Evolutionary conservation across 2,888 invertebrate genomes (phyloP).

Genomic region (Tetranychus piercei): DNA sequence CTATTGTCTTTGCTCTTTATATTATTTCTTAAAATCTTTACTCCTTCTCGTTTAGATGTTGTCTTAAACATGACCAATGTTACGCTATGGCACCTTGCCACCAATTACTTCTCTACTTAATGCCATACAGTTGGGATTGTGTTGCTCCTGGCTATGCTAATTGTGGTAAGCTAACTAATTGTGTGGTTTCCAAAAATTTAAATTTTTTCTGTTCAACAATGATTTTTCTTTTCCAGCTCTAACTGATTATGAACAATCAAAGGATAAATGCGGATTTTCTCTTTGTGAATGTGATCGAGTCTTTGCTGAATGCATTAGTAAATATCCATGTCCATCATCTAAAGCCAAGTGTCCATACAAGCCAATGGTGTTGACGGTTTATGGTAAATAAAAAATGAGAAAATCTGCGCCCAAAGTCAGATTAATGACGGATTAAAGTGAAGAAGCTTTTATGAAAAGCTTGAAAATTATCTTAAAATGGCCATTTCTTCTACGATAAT

Average conservation of each 20-base stretch:
- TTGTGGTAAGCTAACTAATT: conserved; percentile 42
- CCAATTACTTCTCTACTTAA: conserved; percentile 59
- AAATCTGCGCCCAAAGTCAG: neutral
- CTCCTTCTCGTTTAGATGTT: conserved; percentile 44
- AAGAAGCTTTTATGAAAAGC: too few species aligned
- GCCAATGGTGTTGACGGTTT: neutral
- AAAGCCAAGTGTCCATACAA: conserved; percentile 19
- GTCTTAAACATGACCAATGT: conserved; percentile 66
- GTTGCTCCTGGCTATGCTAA: conserved; percentile 49
- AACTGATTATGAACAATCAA: conserved; percentile 12
- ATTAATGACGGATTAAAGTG: too few species aligned
- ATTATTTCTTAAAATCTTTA: neutral
- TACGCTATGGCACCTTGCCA: conserved; percentile 60
- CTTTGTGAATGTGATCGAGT: conserved; percentile 65
- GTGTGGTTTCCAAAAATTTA: neutral
- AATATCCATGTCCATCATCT: conserved; percentile 49
- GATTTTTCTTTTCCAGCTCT: neutral
- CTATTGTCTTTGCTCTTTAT: neutral
- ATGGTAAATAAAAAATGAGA: neutral
- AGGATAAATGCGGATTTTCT: conserved; percentile 48
- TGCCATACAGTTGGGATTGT: conserved; percentile 74
- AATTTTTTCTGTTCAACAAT: neutral
- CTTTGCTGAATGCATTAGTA: conserved; percentile 57
- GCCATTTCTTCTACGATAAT: too few species aligned
- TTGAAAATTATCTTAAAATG: too few species aligned